These are phyloP conservation scores for Himalopsyche tibetana DNA, from an alignment of 2,888 invertebrate genomes.

Conservation along the genomic window DNA sequence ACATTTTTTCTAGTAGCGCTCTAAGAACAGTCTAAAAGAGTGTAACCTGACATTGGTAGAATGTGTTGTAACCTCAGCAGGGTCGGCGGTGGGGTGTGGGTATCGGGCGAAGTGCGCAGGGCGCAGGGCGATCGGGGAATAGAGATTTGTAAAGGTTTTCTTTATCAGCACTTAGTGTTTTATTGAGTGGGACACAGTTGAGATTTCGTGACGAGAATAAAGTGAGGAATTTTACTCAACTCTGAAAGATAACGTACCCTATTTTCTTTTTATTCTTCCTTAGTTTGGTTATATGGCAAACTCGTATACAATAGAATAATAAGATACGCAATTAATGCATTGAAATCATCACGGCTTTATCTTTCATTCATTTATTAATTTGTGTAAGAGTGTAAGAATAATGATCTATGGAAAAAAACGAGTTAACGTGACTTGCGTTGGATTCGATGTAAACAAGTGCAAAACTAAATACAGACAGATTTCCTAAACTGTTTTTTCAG, in stretches of 20 bases:
- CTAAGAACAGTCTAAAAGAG: background rate
- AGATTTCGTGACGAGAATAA: background rate
- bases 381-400: too few relatives aligned
- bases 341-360: too few relatives aligned
- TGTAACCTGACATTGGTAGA: slow-evolving; percentile 23
- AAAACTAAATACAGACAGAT: too few relatives aligned
- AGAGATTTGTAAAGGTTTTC: slow-evolving; percentile 30
- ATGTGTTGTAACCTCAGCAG: background rate
- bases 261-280: background rate
- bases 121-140: slow-evolving; percentile 22
- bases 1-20: background rate
- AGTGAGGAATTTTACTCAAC: background rate
- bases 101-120: background rate
- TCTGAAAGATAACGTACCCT: background rate
- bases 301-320: too few relatives aligned
- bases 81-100: background rate
- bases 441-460: too few relatives aligned
- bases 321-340: too few relatives aligned
- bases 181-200: slow-evolving; percentile 21
- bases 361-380: too few relatives aligned
- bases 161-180: slow-evolving; percentile 31
- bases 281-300: too few relatives aligned
- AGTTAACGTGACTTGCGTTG: too few relatives aligned
- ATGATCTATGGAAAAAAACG: too few relatives aligned
- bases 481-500: too few relatives aligned